Conservation (phyloP, 2,888 invertebrate genomes). For the Clostera curtula region DNA sequence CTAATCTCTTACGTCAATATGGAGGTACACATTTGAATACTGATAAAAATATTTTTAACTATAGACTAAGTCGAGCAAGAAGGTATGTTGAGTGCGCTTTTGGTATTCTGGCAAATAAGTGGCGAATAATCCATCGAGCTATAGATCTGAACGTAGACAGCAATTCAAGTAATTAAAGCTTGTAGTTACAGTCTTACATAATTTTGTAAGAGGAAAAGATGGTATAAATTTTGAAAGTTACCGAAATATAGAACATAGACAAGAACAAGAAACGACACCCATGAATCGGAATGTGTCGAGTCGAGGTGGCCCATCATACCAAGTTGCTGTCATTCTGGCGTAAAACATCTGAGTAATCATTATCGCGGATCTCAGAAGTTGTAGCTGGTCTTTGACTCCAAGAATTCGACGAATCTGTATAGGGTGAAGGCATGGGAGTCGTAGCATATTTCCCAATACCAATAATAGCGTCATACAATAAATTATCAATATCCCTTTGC, state of each 20-base stretch:
- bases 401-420: conserved; percentile 16
- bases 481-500: conserved; percentile 17
- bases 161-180: conserved; percentile 19
- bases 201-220: conserved; percentile 18
- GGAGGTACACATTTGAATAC: conserved; percentile 6
- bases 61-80: conserved; percentile 8
- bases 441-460: conserved; percentile 15
- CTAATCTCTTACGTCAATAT: conserved; percentile 12
- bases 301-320: too few species aligned
- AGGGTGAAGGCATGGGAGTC: conserved; percentile 12
- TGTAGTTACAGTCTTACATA: conserved; percentile 20
- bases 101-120: conserved; percentile 28
- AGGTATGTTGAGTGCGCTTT: conserved; percentile 9
- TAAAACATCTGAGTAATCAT: conserved; percentile 12
- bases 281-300: too few species aligned
- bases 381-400: conserved; percentile 8
- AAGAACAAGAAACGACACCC: conserved; percentile 17
- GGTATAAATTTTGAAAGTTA: conserved; percentile 19
- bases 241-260: conserved; percentile 18
- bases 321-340: conserved; percentile 9
- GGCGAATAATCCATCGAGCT: conserved; percentile 21
- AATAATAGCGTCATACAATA: conserved; percentile 16
- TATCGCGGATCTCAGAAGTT: conserved; percentile 11
- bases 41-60: conserved; percentile 9
- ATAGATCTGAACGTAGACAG: conserved; percentile 15